Evolutionary conservation across 2,888 invertebrate species (phyloP).

Genomic region (Ditylenchus weischeri): DNA sequence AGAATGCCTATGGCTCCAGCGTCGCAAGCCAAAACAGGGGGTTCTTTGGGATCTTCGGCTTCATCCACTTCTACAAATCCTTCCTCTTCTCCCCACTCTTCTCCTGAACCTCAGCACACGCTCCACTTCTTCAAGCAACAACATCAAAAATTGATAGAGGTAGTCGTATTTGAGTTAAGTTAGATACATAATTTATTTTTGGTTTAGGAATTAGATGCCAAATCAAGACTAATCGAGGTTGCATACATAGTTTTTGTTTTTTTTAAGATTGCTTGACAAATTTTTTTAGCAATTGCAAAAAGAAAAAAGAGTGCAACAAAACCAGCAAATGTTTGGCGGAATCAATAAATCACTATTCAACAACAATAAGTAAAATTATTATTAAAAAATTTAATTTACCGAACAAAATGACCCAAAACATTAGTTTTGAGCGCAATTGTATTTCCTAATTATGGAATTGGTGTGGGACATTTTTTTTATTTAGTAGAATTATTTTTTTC

Average conservation of each 20-base stretch:
- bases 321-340: not conserved
- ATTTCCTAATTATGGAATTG: no score
- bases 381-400: no score
- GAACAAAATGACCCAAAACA: no score
- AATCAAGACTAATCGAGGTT: constrained; percentile 13
- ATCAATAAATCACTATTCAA: no score
- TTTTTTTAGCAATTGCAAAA: not conserved
- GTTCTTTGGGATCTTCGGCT: not conserved
- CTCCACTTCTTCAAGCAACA: constrained; percentile 10
- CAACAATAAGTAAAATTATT: no score
- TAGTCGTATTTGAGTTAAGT: not conserved
- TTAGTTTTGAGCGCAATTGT: no score
- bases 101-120: constrained; percentile 9
- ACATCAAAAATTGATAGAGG: constrained; percentile 15
- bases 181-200: not conserved
- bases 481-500: no score
- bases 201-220: constrained; percentile 13
- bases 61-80: constrained; percentile 4
- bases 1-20: not conserved
- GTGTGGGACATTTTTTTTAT: no score
- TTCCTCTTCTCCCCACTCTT: constrained; percentile 8
- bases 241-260: no score
- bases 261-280: not conserved
- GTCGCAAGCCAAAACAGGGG: not conserved
- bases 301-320: constrained; percentile 2